Conservation (phyloP, 64 coral and sea anemone species). For the Dendronephthya gigantea region DNA sequence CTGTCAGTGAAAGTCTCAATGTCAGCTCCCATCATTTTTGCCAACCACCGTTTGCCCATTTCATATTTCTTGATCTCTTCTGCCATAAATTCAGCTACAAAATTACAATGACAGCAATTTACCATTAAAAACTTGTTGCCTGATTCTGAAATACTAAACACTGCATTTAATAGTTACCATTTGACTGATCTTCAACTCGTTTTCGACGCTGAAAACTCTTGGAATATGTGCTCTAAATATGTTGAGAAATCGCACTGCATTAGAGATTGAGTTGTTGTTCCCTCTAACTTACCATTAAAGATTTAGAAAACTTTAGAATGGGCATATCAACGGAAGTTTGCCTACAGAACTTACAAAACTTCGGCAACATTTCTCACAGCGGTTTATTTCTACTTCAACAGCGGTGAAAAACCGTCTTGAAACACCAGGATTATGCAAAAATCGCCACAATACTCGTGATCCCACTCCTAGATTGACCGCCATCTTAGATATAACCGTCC, state of each 20-base stretch:
- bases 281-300: too few relatives aligned
- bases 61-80: slow-evolving; percentile 14
- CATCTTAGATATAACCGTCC: not conserved
- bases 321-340: too few relatives aligned
- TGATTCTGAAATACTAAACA: too few relatives aligned
- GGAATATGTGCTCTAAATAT: not conserved
- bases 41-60: not conserved
- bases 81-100: slow-evolving; percentile 6
- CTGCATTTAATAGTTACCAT: not conserved
- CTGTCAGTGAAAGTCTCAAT: not conserved
- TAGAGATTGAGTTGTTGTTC: too few relatives aligned
- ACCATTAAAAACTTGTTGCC: too few relatives aligned
- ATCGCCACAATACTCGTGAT: not conserved
- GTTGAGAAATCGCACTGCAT: too few relatives aligned
- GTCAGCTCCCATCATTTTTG: slow-evolving; percentile 15
- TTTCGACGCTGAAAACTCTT: not conserved
- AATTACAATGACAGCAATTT: not conserved
- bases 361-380: not conserved
- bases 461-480: not conserved
- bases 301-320: too few relatives aligned
- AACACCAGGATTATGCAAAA: not conserved
- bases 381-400: not conserved
- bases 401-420: not conserved
- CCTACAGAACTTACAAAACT: not conserved
- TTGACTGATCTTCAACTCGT: not conserved